These are phyloP conservation scores for Cephus rjabovi DNA, from an alignment of 2,888 invertebrate species.

Conservation along the genomic window DNA sequence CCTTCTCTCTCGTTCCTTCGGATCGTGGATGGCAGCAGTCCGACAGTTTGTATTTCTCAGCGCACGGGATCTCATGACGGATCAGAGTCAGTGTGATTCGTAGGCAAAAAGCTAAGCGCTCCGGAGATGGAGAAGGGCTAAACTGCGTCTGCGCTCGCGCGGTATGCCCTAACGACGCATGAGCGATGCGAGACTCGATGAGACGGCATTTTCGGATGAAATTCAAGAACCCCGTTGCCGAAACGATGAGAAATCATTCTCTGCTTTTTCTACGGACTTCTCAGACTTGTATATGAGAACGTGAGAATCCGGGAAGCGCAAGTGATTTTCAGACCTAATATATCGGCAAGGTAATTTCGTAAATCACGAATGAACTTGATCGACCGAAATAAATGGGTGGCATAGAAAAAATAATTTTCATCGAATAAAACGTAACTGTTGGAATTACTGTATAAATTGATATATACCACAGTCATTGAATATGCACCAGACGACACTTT, in stretches of 20 bases:
- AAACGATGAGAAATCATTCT: constrained; percentile 4
- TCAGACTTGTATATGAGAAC: not conserved
- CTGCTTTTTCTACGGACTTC: not conserved
- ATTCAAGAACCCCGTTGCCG: constrained; percentile 14
- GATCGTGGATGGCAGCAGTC: constrained; percentile 10
- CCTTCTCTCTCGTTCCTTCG: not conserved
- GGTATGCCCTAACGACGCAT: constrained; percentile 38
- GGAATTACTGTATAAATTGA: not conserved
- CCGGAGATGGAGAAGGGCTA: constrained; percentile 16
- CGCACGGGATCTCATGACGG: constrained; percentile 23
- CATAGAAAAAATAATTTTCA: not conserved
- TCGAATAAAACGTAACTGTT: not conserved
- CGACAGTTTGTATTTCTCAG: constrained; percentile 30
- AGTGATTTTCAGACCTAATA: not conserved
- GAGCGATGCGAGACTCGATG: constrained; percentile 29
- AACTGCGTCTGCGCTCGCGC: constrained; percentile 22
- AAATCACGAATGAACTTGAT: not conserved
- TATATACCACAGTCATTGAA: not conserved
- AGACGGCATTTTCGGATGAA: constrained; percentile 26
- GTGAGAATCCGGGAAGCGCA: not conserved
- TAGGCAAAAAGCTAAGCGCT: constrained; percentile 31
- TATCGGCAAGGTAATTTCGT: not conserved
- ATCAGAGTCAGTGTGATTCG: constrained; percentile 23
- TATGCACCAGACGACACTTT: not conserved
- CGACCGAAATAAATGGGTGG: not conserved